Base-by-base conservation (phyloP, 2,113 vertebrate species). In the Calyptommatus sinebrachiatus region DNA sequence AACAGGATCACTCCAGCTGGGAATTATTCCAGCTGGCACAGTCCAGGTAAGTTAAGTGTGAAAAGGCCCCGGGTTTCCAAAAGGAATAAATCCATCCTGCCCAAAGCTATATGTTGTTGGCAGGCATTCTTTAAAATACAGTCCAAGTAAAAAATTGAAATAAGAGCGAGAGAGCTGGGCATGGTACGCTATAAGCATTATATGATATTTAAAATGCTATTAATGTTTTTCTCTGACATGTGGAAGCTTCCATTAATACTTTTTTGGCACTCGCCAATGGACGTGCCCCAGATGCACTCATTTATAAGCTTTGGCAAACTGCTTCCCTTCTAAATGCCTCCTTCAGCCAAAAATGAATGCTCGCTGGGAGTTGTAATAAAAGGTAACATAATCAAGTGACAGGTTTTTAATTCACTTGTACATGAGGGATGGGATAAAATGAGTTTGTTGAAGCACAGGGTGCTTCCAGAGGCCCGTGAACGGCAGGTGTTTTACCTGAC, bases 281-380 rank as follows among this genome's bases (percentile, higher is more conserved):
- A 70, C 66, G 70, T 62, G 70, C 48, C 41, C 66, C 53, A 81
- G 41, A 48, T 81, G 20, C 53, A 76, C 41, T 81, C 70, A 62
- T 81, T 63, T 71, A 60, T 76, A 73, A 69, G n/a, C 66, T 63
- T 62, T 28, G 14, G 66, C 73, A 71, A 71, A 22, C 18, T 26
- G 69, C 53, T 69, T 70, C n/a, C 24, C 5, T 41, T 61, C 50
- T 57, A 61, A 63, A 70, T 26, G 28, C 9, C 76, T 76, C 67
- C 50, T 63, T 8, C 12, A 71, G 68, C 57, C 45, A 67, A 75
- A 66, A 70, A 69, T 7, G 7, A 74, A 74, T 69, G 60, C 20
- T 9, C 24, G 46, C n/a, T 69, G 20, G 28, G 5, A 76, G 12
- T 48, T 29, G n/a, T 29, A 81, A 62, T 76, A 12, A 16, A 75